Evolutionary conservation across 2,797 vertebrate species (phyloP).

Genomic region (Enteromius thamalakanensis): DNA sequence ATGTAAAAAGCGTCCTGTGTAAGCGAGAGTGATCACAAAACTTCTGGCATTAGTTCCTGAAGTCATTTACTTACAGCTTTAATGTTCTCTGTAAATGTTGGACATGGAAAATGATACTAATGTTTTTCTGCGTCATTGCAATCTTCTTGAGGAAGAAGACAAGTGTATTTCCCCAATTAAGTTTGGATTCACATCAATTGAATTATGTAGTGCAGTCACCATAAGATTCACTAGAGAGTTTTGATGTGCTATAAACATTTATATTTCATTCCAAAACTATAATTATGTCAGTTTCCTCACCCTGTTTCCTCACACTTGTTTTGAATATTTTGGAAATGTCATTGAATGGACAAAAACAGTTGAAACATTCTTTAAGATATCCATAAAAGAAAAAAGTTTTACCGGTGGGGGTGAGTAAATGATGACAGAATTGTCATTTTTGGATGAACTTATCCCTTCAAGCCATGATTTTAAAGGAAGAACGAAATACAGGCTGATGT

Average conservation of each 20-base stretch:
- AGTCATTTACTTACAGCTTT: slow-evolving; percentile 58
- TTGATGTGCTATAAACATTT: slow-evolving; percentile 18
- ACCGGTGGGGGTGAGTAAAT: not conserved
- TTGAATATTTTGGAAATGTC: not conserved
- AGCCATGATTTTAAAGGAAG: slow-evolving; percentile 7
- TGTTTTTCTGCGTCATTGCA: slow-evolving; percentile 48
- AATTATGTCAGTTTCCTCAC: not conserved
- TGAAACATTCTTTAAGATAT: not conserved
- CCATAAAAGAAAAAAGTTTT: not conserved
- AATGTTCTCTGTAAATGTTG: slow-evolving; percentile 49
- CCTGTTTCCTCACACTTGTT: not conserved
- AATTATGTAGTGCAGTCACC: slow-evolving; percentile 19
- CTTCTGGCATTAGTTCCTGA: slow-evolving; percentile 57
- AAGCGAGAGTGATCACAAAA: slow-evolving; percentile 47
- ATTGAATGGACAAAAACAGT: not conserved
- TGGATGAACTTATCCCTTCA: not conserved
- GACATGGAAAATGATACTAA: slow-evolving; percentile 50
- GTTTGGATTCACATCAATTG: slow-evolving; percentile 24
- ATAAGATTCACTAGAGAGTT: slow-evolving; percentile 16
- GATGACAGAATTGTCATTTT: slow-evolving; percentile 3
- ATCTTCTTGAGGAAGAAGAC: slow-evolving; percentile 35
- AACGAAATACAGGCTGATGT: not conserved
- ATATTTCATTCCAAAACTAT: slow-evolving; percentile 1
- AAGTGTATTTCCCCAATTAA: slow-evolving; percentile 25
- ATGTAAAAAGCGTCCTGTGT: slow-evolving; percentile 47